Base-by-base conservation (phyloP, 1,140 invertebrate species). In the Halyomorpha halys region DNA sequence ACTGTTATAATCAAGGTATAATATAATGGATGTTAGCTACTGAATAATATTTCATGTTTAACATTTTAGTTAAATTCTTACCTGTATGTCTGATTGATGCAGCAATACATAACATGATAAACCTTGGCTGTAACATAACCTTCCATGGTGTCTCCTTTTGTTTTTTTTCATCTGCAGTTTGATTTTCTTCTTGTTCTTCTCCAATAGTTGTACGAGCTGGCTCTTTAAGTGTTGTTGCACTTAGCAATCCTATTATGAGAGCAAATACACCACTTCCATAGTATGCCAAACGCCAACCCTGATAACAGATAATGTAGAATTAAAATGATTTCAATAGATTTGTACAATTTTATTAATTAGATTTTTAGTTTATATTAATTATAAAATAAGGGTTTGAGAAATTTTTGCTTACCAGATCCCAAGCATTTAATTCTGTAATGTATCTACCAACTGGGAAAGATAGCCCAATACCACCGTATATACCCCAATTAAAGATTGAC, bases 401-500 rank as follows among this genome's bases (percentile, higher is more conserved):
- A 34, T 5, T 49, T 9, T n/a, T 11, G 21, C 77, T 78, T 74
- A 87, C 86, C 74, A 90, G 72, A 66, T 82, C 81, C 79, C 86
- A 89, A 49, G 86, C 82, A 71, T 94, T 86, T 16, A 87, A 71
- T 49, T 81, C 76, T 1, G 91, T 89, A 47, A 95, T 81, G 70
- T 94, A 94, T 68, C 91, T 83, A 0, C 92, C 92, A 19, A 95
- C 83, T 0, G 91, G 91, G 73, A 94, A 96, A 13, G 91, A 90
- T 54, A 95, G 85, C 47, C 91, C 91, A 68, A 94, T 96, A 14
- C 92, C 93, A 21, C 91, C 89, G 71, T 97, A 97, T 67, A 97
- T 95, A 39, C 93, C 93, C 91, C 91, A 95, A 75, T 95, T 95
- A 76, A 95, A 95, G 62, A 96, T 86, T 1, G 92, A 91, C 79